Evolutionary conservation across 2,888 invertebrate genomes (phyloP).

Genomic region (Tolmerus cingulatus): DNA sequence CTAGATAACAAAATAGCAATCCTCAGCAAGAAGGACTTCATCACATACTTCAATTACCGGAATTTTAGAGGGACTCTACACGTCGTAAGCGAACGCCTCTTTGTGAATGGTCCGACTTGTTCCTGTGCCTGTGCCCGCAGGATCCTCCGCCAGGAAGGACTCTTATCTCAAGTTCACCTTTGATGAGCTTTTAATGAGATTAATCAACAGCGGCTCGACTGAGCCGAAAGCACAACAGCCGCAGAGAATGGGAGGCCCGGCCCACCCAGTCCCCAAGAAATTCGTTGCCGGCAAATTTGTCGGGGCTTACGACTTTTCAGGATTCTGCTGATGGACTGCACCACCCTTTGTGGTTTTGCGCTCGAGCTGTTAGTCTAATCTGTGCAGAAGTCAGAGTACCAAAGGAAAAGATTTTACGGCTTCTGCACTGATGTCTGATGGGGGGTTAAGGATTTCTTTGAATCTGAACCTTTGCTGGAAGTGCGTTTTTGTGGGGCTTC

Average conservation of each 20-base stretch:
- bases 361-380: background rate
- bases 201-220: conserved; percentile 4
- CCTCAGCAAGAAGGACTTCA: background rate
- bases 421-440: background rate
- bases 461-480: background rate
- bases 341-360: background rate
- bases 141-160: conserved; percentile 6
- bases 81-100: background rate
- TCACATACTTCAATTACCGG: background rate
- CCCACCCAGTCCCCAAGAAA: background rate
- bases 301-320: background rate
- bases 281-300: background rate
- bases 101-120: background rate
- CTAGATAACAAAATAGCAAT: background rate
- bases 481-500: background rate
- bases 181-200: conserved; percentile 41
- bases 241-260: background rate
- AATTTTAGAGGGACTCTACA: background rate
- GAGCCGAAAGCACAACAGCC: background rate
- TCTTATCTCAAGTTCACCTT: conserved; percentile 30
- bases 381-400: background rate
- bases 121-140: background rate
- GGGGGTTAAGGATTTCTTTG: background rate
- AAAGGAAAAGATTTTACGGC: background rate
- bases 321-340: background rate